phyloP scores from a whole-genome alignment of 2,113 vertebrate genomes.

The Pyxicephalus adspersus region DNA sequence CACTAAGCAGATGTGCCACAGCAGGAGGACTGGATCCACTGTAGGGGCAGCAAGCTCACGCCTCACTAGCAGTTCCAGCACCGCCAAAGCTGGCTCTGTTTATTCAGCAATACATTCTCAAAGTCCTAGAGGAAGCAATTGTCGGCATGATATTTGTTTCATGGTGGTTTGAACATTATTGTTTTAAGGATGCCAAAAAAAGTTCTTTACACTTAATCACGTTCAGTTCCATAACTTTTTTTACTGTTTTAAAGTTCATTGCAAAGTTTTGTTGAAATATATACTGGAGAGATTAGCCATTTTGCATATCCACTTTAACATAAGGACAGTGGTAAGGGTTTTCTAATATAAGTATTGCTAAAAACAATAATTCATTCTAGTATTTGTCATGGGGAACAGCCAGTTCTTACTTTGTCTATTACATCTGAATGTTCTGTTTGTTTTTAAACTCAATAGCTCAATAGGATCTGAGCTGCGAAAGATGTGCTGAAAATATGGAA shows the following conservation, averaged over 20 bases:
- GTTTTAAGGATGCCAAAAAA: constrained; percentile 53
- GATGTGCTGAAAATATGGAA: too few species aligned
- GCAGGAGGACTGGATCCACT: constrained; percentile 46
- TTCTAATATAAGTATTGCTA: too few species aligned
- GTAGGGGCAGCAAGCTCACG: constrained; percentile 45
- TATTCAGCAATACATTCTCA: constrained; percentile 49
- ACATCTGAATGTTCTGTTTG: too few species aligned
- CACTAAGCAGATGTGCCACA: constrained; percentile 53
- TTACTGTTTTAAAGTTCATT: constrained; percentile 26
- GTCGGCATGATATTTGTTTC: constrained; percentile 52
- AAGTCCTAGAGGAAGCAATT: constrained; percentile 49
- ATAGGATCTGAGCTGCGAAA: too few species aligned
- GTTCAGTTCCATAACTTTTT: constrained; percentile 31
- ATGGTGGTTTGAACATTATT: constrained; percentile 56
- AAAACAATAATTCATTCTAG: too few species aligned
- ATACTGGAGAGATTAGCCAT: background rate
- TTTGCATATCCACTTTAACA: background rate
- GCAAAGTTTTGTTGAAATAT: constrained; percentile 27
- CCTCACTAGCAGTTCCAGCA: constrained; percentile 39
- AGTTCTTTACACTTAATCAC: constrained; percentile 46
- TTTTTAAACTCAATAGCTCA: too few species aligned
- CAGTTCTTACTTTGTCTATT: too few species aligned
- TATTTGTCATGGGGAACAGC: too few species aligned
- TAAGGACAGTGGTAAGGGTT: too few species aligned
- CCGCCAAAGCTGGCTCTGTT: constrained; percentile 44